Evolutionary conservation across 1,140 invertebrate species (phyloP).

Genomic region (Sycophaga agraensis): DNA sequence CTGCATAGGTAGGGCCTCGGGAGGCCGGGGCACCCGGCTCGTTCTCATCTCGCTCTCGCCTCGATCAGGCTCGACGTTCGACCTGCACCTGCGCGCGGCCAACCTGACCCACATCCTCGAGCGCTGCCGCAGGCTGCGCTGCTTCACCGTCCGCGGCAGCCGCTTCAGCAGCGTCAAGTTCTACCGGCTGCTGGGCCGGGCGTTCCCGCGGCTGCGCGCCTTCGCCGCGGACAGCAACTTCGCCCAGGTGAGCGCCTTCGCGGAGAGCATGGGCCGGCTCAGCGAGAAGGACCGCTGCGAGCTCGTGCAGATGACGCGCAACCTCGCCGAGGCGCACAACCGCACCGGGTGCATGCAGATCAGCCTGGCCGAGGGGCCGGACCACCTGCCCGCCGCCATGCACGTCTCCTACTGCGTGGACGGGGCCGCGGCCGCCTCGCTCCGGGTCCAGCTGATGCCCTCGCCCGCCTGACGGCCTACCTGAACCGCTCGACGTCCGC

Average conservation of each 20-base stretch:
- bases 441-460: background rate
- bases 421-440: constrained; percentile 3
- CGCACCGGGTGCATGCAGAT: constrained; percentile 36
- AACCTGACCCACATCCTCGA: constrained; percentile 39
- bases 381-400: constrained; percentile 24
- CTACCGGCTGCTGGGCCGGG: constrained; percentile 37
- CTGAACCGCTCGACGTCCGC: no score
- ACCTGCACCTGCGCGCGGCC: constrained; percentile 35
- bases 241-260: constrained; percentile 38
- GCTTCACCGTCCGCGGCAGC: constrained; percentile 33
- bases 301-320: no score
- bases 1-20: constrained; percentile 31
- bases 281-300: constrained; percentile 30
- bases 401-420: constrained; percentile 35
- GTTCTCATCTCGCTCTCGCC: background rate
- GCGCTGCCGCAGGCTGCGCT: constrained; percentile 39
- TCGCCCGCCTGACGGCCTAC: background rate
- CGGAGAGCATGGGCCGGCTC: constrained; percentile 31
- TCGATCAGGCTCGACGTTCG: constrained; percentile 31
- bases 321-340: constrained; percentile 10
- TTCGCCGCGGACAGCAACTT: constrained; percentile 21
- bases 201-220: constrained; percentile 22
- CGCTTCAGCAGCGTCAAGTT: constrained; percentile 40
- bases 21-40: no score
- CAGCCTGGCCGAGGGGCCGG: constrained; percentile 23